phyloP scores from a whole-genome alignment of 2,888 invertebrate genomes.

The Chydorus sphaericus region DNA sequence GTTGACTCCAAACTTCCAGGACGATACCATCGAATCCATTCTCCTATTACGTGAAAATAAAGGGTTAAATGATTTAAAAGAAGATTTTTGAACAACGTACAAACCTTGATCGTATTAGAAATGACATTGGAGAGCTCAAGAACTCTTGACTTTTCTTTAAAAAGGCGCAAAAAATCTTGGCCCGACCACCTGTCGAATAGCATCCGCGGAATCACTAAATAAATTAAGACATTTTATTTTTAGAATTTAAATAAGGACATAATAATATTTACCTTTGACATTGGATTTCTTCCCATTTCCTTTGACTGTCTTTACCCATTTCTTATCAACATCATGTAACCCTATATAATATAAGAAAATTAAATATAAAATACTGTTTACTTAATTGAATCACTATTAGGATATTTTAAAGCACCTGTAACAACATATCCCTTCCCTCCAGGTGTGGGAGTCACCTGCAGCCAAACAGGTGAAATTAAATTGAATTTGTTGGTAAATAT shows the following conservation, averaged over 20 bases:
- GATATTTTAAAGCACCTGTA: too few species aligned
- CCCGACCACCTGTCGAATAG: slow-evolving; percentile 75
- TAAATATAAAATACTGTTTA: neutral
- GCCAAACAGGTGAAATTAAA: slow-evolving; percentile 87
- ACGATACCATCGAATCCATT: slow-evolving; percentile 80
- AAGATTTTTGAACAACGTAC: too few species aligned
- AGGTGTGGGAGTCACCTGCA: slow-evolving; percentile 57
- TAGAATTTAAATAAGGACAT: neutral
- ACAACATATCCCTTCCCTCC: slow-evolving; percentile 44
- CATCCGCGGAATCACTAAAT: slow-evolving; percentile 71
- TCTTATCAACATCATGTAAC: slow-evolving; percentile 67
- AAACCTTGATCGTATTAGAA: slow-evolving; percentile 40
- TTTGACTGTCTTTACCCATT: slow-evolving; percentile 62
- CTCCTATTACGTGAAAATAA: slow-evolving; percentile 38
- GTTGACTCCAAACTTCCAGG: slow-evolving; percentile 77
- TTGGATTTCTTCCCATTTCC: slow-evolving; percentile 39
- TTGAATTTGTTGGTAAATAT: slow-evolving; percentile 76
- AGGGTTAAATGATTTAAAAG: neutral
- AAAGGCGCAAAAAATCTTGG: slow-evolving; percentile 54
- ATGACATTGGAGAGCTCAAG: slow-evolving; percentile 51
- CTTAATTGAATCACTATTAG: too few species aligned
- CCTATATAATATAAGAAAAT: neutral
- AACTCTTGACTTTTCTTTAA: slow-evolving; percentile 42
- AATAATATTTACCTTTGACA: slow-evolving; percentile 39
- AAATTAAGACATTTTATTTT: slow-evolving; percentile 12